Evolutionary conservation across 2,113 vertebrate species (phyloP), one percentile per base, ranked within the genome.

Genomic region (Burhinus bistriatus): DNA sequence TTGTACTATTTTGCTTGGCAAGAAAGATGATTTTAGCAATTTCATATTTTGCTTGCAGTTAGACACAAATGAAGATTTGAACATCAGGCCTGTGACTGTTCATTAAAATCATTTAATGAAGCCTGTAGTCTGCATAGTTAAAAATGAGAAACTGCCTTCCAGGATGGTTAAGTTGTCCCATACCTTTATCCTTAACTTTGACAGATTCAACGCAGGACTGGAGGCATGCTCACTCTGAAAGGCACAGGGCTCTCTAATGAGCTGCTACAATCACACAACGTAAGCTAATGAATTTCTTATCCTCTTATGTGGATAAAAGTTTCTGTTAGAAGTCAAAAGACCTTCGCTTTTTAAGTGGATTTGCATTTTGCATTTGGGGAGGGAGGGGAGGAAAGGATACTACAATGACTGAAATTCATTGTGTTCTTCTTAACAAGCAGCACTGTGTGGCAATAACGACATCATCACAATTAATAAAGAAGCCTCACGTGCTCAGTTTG

Each of bases 281-380:
- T 85, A 90, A 91, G 79, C 70, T 89, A 95, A 90, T 85, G 94
- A 86, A 77, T 95, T 96, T 95, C 91, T 96, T 95, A 97, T 93
- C 83, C 95, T 95, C 93, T 91, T 94, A 64, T 17, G 36, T 3
- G 18, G 91, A 91, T 95, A 85, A 94, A 92, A 92, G 85, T 94
- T 95, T 80, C 66, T 77, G 32, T 77, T 52, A 32, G 58, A 95
- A 95, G 83, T 91, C 91, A 86, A 94, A 96, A 94, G 86, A 95
- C 69, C 57, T 45, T 80, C 0, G 29, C 51, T 47, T 94, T 97
- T 90, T 87, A 95, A 96, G 66, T 83, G 85, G 58, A 94, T 93
- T 91, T 94, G 85, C 54, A 72, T 79, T 58, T 93, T 77, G 49
- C 55, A 29, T 85, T 92, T 87, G 54, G 40, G 64, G 47, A 95